Base-by-base conservation (phyloP, 2,113 vertebrate species). In the Mormyrus iriodes region DNA sequence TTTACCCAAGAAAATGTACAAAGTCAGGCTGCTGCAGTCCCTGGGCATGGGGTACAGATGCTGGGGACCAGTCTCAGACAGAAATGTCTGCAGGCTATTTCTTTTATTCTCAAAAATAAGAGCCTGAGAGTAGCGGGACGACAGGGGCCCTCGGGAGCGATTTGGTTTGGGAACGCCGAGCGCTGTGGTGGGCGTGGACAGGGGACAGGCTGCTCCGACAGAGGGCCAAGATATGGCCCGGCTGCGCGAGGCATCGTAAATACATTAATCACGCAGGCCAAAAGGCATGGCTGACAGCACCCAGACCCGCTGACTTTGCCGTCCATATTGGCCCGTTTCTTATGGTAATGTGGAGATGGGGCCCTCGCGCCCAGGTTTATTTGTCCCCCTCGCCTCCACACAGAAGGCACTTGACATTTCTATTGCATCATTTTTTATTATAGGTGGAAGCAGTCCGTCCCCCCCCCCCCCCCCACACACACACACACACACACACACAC, bases 251-350 rank as follows among this genome's bases (percentile, higher is more conserved):
- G 97, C 97, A 98, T 98, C 93, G 96, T 97, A 98, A 99, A 98
- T 98, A 97, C 97, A 99, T 99, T 98, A 98, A 99, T 99, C 98
- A 99, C 96, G 92, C 88, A 89, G 90, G 93, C 95, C 96, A 96
- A 98, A 98, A 97, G 96, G 95, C 94, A 44, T 88, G 91, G 94
- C 94, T 97, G 98, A 98, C 98, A 98, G 95, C 95, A 93, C 95
- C 96, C 95, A 93, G 96, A 95, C 96, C 91, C 91, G 95, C 94
- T 93, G 83, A 92, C 90, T 95, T 95, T 91, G 94, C 96, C 95
- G 94, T 94, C 96, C 95, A 94, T 91, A 94, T 92, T 91, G 95
- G 92, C 21, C 94, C 94, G 94, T 97, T 99, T 98, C 97, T 98
- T 97, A 98, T 98, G 98, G 96, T 98, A 99, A 99, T 98, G 93